Evolutionary conservation across 2,888 invertebrate species (phyloP).

Genomic region (Epirrita christyi): DNA sequence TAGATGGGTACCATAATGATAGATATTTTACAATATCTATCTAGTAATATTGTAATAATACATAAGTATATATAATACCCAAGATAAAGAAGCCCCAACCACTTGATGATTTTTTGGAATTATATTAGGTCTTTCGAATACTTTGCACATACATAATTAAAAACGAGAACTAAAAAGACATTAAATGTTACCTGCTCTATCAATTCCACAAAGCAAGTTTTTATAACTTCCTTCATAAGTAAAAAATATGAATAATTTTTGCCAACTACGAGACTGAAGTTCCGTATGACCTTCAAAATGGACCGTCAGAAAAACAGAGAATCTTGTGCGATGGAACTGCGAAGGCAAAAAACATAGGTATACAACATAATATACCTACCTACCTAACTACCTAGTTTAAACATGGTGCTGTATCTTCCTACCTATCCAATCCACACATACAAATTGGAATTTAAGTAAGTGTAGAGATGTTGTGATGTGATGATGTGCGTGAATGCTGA

Average conservation of each 20-base stretch:
- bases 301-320: conserved; percentile 61
- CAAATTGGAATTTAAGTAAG: background rate
- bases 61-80: too few species aligned
- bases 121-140: too few species aligned
- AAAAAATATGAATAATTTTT: conserved; percentile 57
- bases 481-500: too few species aligned
- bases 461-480: background rate
- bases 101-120: too few species aligned
- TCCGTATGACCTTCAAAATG: conserved; percentile 70
- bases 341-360: conserved; percentile 9
- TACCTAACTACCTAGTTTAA: conserved; percentile 10
- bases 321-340: conserved; percentile 11
- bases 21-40: too few species aligned
- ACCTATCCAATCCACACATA: background rate
- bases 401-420: conserved; percentile 6
- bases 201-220: conserved; percentile 54
- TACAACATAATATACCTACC: background rate
- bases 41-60: too few species aligned
- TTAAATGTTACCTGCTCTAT: conserved; percentile 54
- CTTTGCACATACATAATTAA: too few species aligned
- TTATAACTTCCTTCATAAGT: conserved; percentile 67
- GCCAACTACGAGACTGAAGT: conserved; percentile 61
- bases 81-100: too few species aligned
- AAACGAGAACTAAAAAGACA: conserved; percentile 23
- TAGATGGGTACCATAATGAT: too few species aligned